These are phyloP conservation scores for Recurvirostra avosetta DNA, from an alignment of 2,113 vertebrate species.

Conservation along the genomic window DNA sequence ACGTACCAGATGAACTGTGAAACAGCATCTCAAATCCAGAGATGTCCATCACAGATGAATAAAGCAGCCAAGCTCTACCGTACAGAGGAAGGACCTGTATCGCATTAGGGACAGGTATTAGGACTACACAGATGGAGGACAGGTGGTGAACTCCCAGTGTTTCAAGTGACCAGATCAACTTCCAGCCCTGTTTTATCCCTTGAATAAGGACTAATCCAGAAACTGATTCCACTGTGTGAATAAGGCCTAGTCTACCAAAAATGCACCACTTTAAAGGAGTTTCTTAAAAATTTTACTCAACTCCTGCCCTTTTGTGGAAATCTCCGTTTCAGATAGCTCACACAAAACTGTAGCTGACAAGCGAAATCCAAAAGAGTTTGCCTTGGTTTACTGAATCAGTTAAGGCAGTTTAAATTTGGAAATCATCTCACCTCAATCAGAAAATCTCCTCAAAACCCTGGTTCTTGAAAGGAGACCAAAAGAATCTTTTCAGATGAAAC, in stretches of 20 bases:
- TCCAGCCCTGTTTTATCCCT: background rate
- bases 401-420: background rate
- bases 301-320: background rate
- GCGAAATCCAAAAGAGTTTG: background rate
- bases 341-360: background rate
- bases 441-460: background rate
- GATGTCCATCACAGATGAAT: background rate
- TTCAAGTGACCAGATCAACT: background rate
- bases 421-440: background rate
- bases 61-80: background rate
- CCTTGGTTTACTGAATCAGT: background rate
- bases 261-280: background rate
- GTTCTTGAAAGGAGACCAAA: background rate
- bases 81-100: background rate
- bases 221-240: background rate
- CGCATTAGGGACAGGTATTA: background rate
- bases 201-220: background rate
- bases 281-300: background rate
- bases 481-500: background rate
- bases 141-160: background rate
- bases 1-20: background rate
- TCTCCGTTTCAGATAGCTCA: background rate
- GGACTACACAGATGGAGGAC: background rate
- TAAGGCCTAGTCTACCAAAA: background rate
- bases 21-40: background rate